Base-by-base conservation (phyloP, 2,113 vertebrate genomes). In the Pterocles gutturalis region DNA sequence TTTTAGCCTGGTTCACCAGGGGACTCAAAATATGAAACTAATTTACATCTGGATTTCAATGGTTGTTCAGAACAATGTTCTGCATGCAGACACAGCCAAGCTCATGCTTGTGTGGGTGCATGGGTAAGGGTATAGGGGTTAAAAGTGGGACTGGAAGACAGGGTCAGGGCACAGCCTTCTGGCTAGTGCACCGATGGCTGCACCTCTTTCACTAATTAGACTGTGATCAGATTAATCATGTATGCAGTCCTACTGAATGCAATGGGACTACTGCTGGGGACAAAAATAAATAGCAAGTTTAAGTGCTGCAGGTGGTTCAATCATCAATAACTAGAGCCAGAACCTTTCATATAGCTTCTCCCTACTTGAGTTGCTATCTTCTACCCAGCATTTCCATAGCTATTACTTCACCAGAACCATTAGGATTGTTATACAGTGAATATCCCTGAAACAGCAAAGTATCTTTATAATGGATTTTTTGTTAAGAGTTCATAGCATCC, bases 391-490 rank as follows among this genome's bases (percentile, higher is more conserved):
- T 93, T 95, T 97, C 85, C 96, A 96, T 93, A 92, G 84, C 91
- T 95, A 91, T 92, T 95, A 81, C 95, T 90, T 91, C 76, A 84
- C 83, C 81, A 91, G 87, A 90, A 95, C 90, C 95, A 95, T 94
- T 97, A 96, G 89, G 95, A 90, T 94, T 95, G 95, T 97, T 96
- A 92, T 41, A 89, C 61, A 51, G 65, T 85, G 94, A 97, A 96
- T 96, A 95, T 96, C 73, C 49, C 87, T 85, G 93, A 79, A 95
- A 96, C 72, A 93, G 95, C 81, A 73, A 96, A 95, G 93, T 87
- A 94, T 93, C 89, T 89, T 95, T 95, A 95, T 78, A 96, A 93
- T 94, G 76, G 91, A 95, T 95, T 97, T 96, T 97, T 95, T 93
- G 88, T 95, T 80, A 90, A 82, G 89, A 90, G 95, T 96, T 94